phyloP scores from a whole-genome alignment of 1,140 invertebrate genomes.

The Drosophila guanche region DNA sequence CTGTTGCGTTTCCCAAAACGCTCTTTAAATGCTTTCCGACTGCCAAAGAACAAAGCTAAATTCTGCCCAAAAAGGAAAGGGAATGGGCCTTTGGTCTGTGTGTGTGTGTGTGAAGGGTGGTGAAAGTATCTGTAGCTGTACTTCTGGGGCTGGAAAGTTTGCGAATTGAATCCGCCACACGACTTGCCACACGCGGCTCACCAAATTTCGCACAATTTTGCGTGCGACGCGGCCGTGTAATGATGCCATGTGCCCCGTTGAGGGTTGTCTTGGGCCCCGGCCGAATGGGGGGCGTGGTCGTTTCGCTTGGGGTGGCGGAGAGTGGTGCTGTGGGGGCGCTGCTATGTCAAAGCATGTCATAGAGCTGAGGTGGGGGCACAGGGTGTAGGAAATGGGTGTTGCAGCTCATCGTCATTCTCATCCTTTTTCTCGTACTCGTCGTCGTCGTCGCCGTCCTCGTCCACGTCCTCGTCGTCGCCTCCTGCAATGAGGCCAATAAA shows the following conservation, averaged over 20 bases:
- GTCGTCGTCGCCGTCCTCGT: slow-evolving; percentile 38
- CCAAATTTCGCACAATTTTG: slow-evolving; percentile 83
- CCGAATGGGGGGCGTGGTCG: slow-evolving; percentile 1
- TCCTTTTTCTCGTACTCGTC: slow-evolving; percentile 18
- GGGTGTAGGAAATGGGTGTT: slow-evolving; percentile 25
- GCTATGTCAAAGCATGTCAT: slow-evolving; percentile 77
- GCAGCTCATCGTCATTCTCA: slow-evolving; percentile 14
- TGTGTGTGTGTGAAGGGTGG: not conserved
- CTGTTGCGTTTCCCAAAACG: slow-evolving; percentile 31
- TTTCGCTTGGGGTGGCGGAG: slow-evolving; percentile 5
- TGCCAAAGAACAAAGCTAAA: too few species aligned
- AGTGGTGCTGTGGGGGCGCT: slow-evolving; percentile 20
- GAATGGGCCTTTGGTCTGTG: slow-evolving; percentile 1
- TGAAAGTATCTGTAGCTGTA: slow-evolving; percentile 54
- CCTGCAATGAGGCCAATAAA: slow-evolving; percentile 77
- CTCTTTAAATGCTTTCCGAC: slow-evolving; percentile 41
- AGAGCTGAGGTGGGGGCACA: slow-evolving; percentile 31
- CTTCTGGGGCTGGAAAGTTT: slow-evolving; percentile 64
- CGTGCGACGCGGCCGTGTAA: slow-evolving; percentile 79
- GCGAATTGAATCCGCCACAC: slow-evolving; percentile 83
- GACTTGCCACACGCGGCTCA: slow-evolving; percentile 83
- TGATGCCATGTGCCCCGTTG: slow-evolving; percentile 65
- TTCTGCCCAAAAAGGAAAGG: slow-evolving; percentile 21
- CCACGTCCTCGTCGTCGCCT: slow-evolving; percentile 34
- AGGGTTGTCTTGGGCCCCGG: not conserved